These are phyloP conservation scores for Drosophila peninsularis DNA, from an alignment of 2,888 invertebrate genomes.

Conservation along the genomic window DNA sequence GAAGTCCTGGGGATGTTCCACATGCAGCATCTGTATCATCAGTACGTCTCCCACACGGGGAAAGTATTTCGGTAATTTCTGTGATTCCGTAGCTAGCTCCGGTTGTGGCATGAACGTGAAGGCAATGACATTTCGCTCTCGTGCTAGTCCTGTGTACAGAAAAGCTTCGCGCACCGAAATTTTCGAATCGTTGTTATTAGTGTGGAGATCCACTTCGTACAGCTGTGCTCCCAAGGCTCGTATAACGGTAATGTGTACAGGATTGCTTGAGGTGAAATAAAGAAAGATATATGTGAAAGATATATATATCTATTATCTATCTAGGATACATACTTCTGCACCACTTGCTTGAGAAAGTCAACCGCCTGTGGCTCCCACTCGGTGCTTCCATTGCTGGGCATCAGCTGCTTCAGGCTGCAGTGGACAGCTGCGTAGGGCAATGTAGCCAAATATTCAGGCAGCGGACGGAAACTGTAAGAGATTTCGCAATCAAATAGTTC, in stretches of 20 bases:
- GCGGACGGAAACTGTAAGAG: conserved; percentile 85
- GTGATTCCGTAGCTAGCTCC: conserved; percentile 21
- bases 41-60: conserved; percentile 57
- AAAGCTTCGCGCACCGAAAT: conserved; percentile 85
- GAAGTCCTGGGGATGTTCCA: conserved; percentile 88
- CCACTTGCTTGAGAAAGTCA: conserved; percentile 86
- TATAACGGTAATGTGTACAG: conserved; percentile 63
- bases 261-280: conserved; percentile 50
- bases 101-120: background rate
- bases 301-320: too few relatives aligned
- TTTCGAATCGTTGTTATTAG: conserved; percentile 70
- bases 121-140: conserved; percentile 10
- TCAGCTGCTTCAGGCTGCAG: conserved; percentile 87
- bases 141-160: conserved; percentile 82
- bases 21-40: conserved; percentile 86
- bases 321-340: conserved; percentile 86
- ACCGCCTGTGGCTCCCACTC: conserved; percentile 86
- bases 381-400: conserved; percentile 86
- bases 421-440: conserved; percentile 86
- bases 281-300: background rate
- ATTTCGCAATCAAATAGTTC: background rate
- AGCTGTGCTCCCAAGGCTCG: background rate
- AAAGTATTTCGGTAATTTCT: conserved; percentile 26
- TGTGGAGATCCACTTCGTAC: conserved; percentile 85
- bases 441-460: conserved; percentile 85